Percentiles rank a stretch among this genome's conserved stretches.
Evolutionary conservation across 2,113 vertebrate species (phyloP).

Genomic region (Myrmophylax atrothorax): DNA sequence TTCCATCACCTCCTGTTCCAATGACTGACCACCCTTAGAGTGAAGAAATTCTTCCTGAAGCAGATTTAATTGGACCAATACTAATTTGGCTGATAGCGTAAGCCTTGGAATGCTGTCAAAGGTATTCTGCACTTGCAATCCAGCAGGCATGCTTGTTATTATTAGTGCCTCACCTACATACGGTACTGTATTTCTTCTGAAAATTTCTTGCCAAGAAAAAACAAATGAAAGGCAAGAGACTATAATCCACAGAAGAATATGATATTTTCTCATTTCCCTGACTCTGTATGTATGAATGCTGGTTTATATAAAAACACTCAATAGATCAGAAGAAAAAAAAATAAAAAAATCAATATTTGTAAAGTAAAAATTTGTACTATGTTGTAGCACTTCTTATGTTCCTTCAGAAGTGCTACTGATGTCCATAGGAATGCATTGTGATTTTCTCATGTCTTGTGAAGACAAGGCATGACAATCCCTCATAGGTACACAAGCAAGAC

Average conservation of each 20-base stretch:
- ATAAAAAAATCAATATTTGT: fast-evolving
- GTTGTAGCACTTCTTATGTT: neutral
- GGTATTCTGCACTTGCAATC: neutral
- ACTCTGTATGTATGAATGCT: neutral
- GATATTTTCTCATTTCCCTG: neutral
- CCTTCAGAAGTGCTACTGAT: neutral
- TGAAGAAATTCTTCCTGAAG: neutral
- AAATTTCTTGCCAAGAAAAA: neutral
- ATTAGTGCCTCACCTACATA: neutral
- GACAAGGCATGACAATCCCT: neutral
- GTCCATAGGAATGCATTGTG: neutral
- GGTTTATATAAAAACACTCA: neutral
- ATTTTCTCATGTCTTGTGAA: neutral
- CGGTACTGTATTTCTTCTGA: neutral
- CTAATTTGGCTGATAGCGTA: neutral
- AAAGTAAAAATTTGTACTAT: neutral
- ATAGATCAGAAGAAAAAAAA: neutral
- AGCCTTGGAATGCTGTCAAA: neutral
- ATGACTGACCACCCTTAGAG: neutral
- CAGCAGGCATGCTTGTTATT: neutral
- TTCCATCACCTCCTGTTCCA: neutral
- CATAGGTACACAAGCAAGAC: neutral
- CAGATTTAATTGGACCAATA: neutral
- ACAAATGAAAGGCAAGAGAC: neutral
- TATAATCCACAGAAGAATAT: neutral